Percentiles rank a stretch among this genome's conserved stretches.
phyloP scores from a whole-genome alignment of 2,888 invertebrate genomes.

The Ormyrus labotus region DNA sequence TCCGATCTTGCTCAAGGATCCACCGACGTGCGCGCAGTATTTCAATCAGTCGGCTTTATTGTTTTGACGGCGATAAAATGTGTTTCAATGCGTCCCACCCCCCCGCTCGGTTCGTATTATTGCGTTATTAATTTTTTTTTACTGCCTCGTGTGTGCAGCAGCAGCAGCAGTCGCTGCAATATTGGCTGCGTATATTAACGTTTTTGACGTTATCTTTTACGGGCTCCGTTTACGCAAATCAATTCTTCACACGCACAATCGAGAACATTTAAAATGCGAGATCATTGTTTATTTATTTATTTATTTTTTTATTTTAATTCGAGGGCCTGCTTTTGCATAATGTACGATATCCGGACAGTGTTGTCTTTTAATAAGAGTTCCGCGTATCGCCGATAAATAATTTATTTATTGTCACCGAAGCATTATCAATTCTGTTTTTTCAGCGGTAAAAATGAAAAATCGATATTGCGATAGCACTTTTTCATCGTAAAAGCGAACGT shows the following conservation, averaged over 20 bases:
- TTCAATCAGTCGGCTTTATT: constrained; percentile 47
- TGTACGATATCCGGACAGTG: too few relatives aligned
- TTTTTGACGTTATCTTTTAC: constrained; percentile 35
- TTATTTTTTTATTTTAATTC: neutral
- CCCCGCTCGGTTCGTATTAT: constrained; percentile 12
- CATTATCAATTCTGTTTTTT: too few relatives aligned
- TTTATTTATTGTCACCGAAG: too few relatives aligned
- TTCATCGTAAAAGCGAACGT: too few relatives aligned
- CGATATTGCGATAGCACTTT: too few relatives aligned
- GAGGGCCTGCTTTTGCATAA: too few relatives aligned
- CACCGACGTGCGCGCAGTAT: constrained; percentile 16
- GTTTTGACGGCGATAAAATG: constrained; percentile 44
- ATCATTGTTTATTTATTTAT: neutral
- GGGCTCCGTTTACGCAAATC: constrained; percentile 31
- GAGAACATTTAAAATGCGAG: constrained; percentile 12
- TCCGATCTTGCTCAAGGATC: constrained; percentile 7
- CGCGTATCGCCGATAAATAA: too few relatives aligned
- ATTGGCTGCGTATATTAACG: constrained; percentile 19
- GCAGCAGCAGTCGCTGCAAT: neutral
- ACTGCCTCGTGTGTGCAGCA: neutral
- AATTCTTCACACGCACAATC: neutral
- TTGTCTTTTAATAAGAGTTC: too few relatives aligned
- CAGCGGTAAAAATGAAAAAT: too few relatives aligned
- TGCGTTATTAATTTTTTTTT: constrained; percentile 47
- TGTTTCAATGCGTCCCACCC: constrained; percentile 15